A percentile compares a stretch with the other conserved stretches of the same genome.
These are phyloP conservation scores for Actenoides hombroni DNA, from an alignment of 2,113 vertebrate genomes.

Conservation along the genomic window DNA sequence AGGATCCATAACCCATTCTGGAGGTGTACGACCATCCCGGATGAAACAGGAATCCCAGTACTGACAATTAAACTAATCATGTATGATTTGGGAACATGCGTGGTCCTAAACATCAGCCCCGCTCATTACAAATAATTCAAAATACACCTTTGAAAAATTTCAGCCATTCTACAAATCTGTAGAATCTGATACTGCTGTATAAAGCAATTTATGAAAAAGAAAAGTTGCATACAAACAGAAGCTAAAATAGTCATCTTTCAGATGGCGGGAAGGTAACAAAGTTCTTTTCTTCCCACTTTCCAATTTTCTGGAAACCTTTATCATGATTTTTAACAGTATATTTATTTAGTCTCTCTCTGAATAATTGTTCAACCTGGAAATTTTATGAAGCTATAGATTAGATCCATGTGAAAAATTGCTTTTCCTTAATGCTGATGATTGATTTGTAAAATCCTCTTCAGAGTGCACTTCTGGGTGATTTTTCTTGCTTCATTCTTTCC, in stretches of 20 bases:
- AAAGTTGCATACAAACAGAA: not conserved
- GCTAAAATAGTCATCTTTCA: not conserved
- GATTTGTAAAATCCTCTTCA: slow-evolving; percentile 3
- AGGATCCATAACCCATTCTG: not conserved
- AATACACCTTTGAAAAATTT: not conserved
- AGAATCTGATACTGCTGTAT: not conserved
- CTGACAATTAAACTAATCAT: not conserved
- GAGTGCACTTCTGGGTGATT: not conserved
- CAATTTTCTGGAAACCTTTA: not conserved
- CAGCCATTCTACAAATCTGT: not conserved
- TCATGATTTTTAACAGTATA: not conserved
- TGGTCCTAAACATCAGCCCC: not conserved
- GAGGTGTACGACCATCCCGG: not conserved
- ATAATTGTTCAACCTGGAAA: slow-evolving; percentile 3
- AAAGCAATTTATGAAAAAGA: not conserved
- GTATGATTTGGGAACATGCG: not conserved
- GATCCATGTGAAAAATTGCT: slow-evolving; percentile 23
- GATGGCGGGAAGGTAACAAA: not conserved
- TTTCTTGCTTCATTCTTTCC: slow-evolving; percentile 21
- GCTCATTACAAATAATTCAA: not conserved
- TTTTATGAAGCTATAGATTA: slow-evolving; percentile 33
- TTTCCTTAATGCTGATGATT: not conserved
- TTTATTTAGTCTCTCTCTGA: slow-evolving; percentile 13
- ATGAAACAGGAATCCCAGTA: not conserved
- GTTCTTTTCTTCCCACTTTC: not conserved